Evolutionary conservation across 1,140 invertebrate genomes (phyloP).

Genomic region (Saxidomus purpurata): DNA sequence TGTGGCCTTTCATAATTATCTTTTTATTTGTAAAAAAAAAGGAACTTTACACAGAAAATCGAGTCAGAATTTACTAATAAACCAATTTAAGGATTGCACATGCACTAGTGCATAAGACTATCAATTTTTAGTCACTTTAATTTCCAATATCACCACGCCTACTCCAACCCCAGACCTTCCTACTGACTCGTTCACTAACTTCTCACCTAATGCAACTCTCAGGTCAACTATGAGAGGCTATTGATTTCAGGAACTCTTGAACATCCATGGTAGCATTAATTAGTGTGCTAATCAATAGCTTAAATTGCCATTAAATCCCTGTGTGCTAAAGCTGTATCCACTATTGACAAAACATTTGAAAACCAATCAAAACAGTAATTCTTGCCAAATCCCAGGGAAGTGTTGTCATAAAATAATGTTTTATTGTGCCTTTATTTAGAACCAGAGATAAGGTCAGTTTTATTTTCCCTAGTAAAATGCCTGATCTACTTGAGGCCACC

Average conservation of each 20-base stretch:
- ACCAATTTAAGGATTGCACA: too few relatives aligned
- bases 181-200: too few relatives aligned
- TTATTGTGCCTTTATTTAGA: not conserved
- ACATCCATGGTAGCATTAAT: constrained; percentile 27
- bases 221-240: not conserved
- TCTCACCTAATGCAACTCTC: too few relatives aligned
- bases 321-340: not conserved
- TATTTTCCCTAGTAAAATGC: not conserved
- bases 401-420: not conserved
- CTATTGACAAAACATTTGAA: constrained; percentile 25
- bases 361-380: not conserved
- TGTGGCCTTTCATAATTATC: too few relatives aligned
- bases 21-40: too few relatives aligned
- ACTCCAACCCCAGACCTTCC: too few relatives aligned
- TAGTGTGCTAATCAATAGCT: constrained; percentile 24
- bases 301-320: constrained; percentile 41
- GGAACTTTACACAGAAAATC: too few relatives aligned
- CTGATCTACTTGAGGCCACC: not conserved
- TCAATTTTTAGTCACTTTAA: too few relatives aligned
- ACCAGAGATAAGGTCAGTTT: not conserved
- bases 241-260: not conserved
- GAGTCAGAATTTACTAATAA: too few relatives aligned
- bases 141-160: too few relatives aligned
- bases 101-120: too few relatives aligned
- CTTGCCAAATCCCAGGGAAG: not conserved